Percentiles rank a stretch among this genome's conserved stretches.
Conservation (phyloP, 64 coral and sea anemone genomes). For the Actinia tenebrosa region DNA sequence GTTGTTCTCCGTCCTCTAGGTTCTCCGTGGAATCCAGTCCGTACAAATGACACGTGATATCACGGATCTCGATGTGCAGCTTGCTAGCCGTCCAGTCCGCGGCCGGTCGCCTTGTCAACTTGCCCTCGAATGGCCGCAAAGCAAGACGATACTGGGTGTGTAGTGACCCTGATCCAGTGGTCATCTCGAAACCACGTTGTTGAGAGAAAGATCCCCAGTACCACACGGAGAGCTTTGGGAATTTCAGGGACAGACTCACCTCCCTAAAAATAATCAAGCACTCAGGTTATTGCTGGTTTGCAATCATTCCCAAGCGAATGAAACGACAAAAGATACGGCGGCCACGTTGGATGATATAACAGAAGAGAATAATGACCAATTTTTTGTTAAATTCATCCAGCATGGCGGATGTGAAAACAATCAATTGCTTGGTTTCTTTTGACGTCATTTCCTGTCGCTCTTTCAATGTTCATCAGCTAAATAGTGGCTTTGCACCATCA, state of each 20-base stretch:
- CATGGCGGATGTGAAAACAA: too few relatives aligned
- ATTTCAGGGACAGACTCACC: slow-evolving; percentile 69
- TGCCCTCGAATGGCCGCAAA: slow-evolving; percentile 58
- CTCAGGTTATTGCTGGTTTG: not conserved
- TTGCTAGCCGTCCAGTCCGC: slow-evolving; percentile 86
- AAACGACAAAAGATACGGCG: too few relatives aligned
- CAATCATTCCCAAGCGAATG: too few relatives aligned
- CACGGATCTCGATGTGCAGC: slow-evolving; percentile 61
- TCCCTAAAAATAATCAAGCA: slow-evolving; percentile 40
- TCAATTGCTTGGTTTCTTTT: too few relatives aligned
- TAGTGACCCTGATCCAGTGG: slow-evolving; percentile 54
- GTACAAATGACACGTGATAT: slow-evolving; percentile 95
- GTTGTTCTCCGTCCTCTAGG: slow-evolving; percentile 60
- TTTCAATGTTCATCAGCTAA: too few relatives aligned
- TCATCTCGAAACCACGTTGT: slow-evolving; percentile 77
- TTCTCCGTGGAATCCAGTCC: slow-evolving; percentile 74
- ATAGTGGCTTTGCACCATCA: too few relatives aligned
- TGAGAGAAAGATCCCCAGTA: slow-evolving; percentile 96
- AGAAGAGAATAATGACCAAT: too few relatives aligned
- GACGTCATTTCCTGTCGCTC: too few relatives aligned
- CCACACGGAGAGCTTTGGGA: slow-evolving; percentile 71
- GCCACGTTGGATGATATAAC: too few relatives aligned
- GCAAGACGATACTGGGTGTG: slow-evolving; percentile 66
- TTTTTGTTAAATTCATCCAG: too few relatives aligned
- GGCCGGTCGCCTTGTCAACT: slow-evolving; percentile 59